phyloP scores from a whole-genome alignment of 2,888 invertebrate species.

The Melanargia galathea region DNA sequence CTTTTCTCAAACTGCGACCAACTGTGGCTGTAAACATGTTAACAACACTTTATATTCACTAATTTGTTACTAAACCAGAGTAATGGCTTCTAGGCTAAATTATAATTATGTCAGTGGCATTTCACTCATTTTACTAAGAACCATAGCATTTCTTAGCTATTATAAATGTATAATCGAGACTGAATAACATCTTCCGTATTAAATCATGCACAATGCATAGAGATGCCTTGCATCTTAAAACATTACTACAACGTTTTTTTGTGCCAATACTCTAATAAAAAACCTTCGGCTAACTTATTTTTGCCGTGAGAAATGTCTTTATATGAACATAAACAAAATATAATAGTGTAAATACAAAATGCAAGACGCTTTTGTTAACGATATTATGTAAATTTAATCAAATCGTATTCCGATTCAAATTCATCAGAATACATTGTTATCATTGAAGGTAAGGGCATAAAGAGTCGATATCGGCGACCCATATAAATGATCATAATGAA shows the following conservation, averaged over 20 bases:
- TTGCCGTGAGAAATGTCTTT: too few relatives aligned
- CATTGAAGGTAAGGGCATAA: slow-evolving; percentile 66
- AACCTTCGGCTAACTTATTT: too few relatives aligned
- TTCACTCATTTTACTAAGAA: too few relatives aligned
- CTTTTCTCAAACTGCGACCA: slow-evolving; percentile 30
- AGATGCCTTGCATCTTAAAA: too few relatives aligned
- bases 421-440: slow-evolving; percentile 56
- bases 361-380: slow-evolving; percentile 40
- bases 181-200: too few relatives aligned
- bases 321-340: too few relatives aligned
- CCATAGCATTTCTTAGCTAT: too few relatives aligned
- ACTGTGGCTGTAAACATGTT: slow-evolving; percentile 3
- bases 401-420: slow-evolving; percentile 55
- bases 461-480: slow-evolving; percentile 67
- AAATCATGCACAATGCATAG: too few relatives aligned
- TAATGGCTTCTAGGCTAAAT: not conserved
- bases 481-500: slow-evolving; percentile 75
- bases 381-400: slow-evolving; percentile 59
- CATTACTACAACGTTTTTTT: too few relatives aligned
- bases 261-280: too few relatives aligned
- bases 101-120: not conserved
- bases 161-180: too few relatives aligned
- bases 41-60: slow-evolving; percentile 10
- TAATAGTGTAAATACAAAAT: slow-evolving; percentile 11
- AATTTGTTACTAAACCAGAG: slow-evolving; percentile 2